These are phyloP conservation scores for Prolemur simus DNA, from an alignment of 2,113 vertebrate genomes.

Conservation along the genomic window DNA sequence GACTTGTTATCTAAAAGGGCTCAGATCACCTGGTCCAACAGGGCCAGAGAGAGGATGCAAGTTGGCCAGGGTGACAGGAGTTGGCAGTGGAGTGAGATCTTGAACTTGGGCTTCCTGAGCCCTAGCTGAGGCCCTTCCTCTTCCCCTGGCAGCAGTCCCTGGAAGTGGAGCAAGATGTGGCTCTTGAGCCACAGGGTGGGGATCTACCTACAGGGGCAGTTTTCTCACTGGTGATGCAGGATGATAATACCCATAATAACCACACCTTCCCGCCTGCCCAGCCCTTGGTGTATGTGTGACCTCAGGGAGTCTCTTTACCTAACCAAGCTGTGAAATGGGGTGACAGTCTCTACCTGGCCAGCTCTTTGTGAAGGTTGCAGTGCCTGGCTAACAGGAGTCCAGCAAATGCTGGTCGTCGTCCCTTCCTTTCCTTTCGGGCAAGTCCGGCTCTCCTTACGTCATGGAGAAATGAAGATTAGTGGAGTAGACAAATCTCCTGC, in stretches of 20 bases:
- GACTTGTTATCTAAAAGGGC: background rate
- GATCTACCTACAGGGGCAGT: fast-evolving
- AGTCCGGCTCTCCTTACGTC: background rate
- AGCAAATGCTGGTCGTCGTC: background rate
- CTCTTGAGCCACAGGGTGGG: fast-evolving
- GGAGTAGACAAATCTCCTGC: fast-evolving
- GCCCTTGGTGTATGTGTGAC: background rate
- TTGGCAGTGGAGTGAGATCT: background rate
- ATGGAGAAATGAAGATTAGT: fast-evolving
- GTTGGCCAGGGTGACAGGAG: background rate
- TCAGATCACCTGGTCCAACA: background rate
- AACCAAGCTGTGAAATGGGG: fast-evolving
- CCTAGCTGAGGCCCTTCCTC: background rate
- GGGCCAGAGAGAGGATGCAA: background rate
- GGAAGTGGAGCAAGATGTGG: fast-evolving
- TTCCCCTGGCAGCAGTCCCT: background rate
- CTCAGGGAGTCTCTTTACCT: background rate
- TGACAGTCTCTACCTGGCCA: background rate
- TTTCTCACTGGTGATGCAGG: background rate
- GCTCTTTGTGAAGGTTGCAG: background rate
- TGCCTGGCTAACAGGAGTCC: background rate
- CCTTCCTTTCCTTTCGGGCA: background rate
- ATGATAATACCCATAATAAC: fast-evolving
- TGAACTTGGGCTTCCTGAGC: background rate
- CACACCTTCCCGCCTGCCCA: background rate